A percentile compares a stretch with the other conserved stretches of the same genome.
These are phyloP conservation scores for Caerostris extrusa DNA, from an alignment of 1,140 invertebrate genomes.

Conservation along the genomic window DNA sequence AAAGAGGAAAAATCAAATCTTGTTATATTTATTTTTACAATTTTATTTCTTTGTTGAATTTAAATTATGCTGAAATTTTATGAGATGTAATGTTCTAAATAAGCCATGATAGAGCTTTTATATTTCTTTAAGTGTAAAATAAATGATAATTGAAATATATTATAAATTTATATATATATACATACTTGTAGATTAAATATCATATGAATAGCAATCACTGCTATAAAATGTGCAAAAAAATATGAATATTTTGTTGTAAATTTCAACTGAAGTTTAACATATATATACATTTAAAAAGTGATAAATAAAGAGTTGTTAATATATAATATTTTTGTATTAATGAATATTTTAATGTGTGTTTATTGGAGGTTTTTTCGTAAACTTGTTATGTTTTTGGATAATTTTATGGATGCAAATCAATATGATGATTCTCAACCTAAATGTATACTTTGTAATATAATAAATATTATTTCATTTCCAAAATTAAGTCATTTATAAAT, in stretches of 20 bases:
- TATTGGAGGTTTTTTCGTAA: too few relatives aligned
- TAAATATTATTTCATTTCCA: too few relatives aligned
- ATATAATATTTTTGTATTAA: neutral
- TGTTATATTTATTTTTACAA: slow-evolving; percentile 41
- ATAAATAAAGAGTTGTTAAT: slow-evolving; percentile 36
- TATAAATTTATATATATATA: slow-evolving; percentile 18
- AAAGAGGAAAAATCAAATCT: slow-evolving; percentile 6
- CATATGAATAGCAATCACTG: neutral
- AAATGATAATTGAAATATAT: slow-evolving; percentile 15
- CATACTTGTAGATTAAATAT: slow-evolving; percentile 25
- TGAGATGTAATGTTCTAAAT: slow-evolving; percentile 6
- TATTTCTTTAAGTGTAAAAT: neutral
- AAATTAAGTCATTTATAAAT: too few relatives aligned
- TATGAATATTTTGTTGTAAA: neutral
- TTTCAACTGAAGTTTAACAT: slow-evolving; percentile 17
- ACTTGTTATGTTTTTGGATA: too few relatives aligned
- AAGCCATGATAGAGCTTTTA: neutral
- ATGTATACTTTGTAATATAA: too few relatives aligned
- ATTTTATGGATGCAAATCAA: too few relatives aligned
- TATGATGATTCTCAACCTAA: too few relatives aligned
- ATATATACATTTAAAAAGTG: neutral
- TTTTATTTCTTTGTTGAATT: slow-evolving; percentile 33
- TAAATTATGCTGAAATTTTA: slow-evolving; percentile 22
- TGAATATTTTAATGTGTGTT: neutral
- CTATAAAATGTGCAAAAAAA: slow-evolving; percentile 1